Evolutionary conservation across 92 coral and sea anemone genomes (phyloP).

Genomic region (Palythoa caribaeorum): DNA sequence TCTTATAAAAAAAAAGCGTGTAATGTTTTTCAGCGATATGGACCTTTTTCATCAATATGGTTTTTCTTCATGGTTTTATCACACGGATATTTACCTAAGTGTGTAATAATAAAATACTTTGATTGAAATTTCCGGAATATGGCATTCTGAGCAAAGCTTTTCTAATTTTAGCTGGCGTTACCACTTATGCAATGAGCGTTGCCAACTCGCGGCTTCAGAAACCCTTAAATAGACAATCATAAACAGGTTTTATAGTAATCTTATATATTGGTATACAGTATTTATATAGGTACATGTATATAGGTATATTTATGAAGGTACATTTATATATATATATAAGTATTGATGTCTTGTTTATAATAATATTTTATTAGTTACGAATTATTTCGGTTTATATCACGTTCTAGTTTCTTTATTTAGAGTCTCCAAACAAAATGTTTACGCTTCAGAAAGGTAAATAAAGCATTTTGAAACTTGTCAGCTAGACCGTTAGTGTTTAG

Average conservation of each 20-base stretch:
- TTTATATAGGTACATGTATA: too few relatives aligned
- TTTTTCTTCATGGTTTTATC: background rate
- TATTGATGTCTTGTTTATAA: background rate
- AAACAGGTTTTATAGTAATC: background rate
- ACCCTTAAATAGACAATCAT: background rate
- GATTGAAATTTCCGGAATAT: background rate
- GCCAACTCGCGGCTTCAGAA: background rate
- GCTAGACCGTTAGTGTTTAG: background rate
- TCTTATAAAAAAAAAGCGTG: too few relatives aligned
- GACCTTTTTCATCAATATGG: background rate
- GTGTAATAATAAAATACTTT: background rate
- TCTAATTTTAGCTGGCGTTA: background rate
- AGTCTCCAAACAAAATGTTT: conserved; percentile 1
- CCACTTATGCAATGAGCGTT: background rate
- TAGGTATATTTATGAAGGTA: too few relatives aligned
- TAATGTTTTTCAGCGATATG: background rate
- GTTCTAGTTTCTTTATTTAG: background rate
- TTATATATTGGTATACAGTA: too few relatives aligned
- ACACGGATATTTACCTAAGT: background rate
- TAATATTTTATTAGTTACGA: background rate
- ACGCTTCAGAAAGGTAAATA: conserved; percentile 9
- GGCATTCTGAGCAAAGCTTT: background rate
- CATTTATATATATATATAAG: too few relatives aligned
- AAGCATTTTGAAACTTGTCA: background rate
- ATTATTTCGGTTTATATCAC: background rate